These are phyloP conservation scores for Spodoptera picta DNA, from an alignment of 2,888 invertebrate genomes.

Conservation along the genomic window DNA sequence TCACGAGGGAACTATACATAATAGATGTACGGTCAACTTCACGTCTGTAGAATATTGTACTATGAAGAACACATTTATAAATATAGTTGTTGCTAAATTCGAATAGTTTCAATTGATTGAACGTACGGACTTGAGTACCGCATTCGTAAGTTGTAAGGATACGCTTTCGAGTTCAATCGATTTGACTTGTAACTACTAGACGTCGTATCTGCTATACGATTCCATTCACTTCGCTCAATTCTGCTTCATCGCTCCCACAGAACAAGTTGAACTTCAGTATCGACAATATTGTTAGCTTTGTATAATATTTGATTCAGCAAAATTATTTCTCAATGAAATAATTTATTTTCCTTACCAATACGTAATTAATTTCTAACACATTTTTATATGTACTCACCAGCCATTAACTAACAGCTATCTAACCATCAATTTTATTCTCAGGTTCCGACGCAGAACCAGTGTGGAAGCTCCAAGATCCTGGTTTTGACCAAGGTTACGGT, in stretches of 20 bases:
- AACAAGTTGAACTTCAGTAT: neutral
- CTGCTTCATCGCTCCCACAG: conserved; percentile 2
- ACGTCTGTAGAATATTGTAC: neutral
- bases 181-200: conserved; percentile 17
- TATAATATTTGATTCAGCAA: conserved; percentile 1
- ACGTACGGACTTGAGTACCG: conserved; percentile 20
- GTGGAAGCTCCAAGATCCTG: conserved; percentile 87
- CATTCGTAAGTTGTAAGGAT: conserved; percentile 24
- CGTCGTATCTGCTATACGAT: conserved; percentile 1
- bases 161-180: conserved; percentile 35
- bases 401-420: conserved; percentile 2
- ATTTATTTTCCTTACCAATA: too few relatives aligned
- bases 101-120: neutral
- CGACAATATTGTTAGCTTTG: conserved; percentile 8
- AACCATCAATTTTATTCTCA: conserved; percentile 60
- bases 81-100: too few relatives aligned
- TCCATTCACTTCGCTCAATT: conserved; percentile 14
- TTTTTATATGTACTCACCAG: too few relatives aligned
- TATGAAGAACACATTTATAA: too few relatives aligned
- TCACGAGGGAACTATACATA: conserved; percentile 9
- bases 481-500: conserved; percentile 93
- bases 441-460: conserved; percentile 87
- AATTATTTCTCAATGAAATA: too few relatives aligned
- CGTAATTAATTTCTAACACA: too few relatives aligned
- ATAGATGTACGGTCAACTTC: neutral